These are phyloP conservation scores for Diplazon laetatorius DNA, from an alignment of 2,888 invertebrate species.

Conservation along the genomic window DNA sequence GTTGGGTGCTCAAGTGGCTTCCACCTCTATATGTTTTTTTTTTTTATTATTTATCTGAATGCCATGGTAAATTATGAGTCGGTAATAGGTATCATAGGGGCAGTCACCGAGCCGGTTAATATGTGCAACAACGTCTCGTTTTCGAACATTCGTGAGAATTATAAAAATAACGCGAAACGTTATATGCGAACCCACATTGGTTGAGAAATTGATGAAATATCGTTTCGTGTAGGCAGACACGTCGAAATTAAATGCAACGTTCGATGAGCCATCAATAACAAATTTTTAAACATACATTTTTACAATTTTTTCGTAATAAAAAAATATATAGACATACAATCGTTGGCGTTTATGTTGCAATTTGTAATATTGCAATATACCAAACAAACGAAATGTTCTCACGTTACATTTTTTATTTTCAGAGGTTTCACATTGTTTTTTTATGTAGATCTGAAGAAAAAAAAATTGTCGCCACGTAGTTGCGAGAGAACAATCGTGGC, in stretches of 20 bases:
- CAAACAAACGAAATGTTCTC: constrained; percentile 23
- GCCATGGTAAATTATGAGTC: constrained; percentile 62
- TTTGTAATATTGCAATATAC: not conserved
- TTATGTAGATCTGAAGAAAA: constrained; percentile 16
- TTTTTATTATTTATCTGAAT: no score
- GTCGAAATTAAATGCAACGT: constrained; percentile 18
- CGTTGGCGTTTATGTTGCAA: constrained; percentile 10
- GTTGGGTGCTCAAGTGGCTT: constrained; percentile 43
- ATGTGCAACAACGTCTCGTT: constrained; percentile 5
- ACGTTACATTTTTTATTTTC: constrained; percentile 33
- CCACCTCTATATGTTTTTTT: constrained; percentile 43
- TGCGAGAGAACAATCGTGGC: constrained; percentile 16
- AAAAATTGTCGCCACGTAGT: constrained; percentile 23
- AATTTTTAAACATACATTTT: not conserved
- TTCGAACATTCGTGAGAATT: not conserved
- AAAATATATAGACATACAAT: no score
- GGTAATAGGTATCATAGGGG: constrained; percentile 42
- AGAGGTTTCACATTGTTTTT: constrained; percentile 35
- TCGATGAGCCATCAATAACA: constrained; percentile 9
- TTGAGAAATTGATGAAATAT: not conserved
- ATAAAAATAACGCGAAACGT: constrained; percentile 2
- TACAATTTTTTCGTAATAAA: not conserved
- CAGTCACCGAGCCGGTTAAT: constrained; percentile 23
- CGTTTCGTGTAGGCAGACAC: no score
- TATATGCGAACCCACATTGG: not conserved